Conservation (phyloP, 1,140 invertebrate genomes). For the Musca vetustissima region DNA sequence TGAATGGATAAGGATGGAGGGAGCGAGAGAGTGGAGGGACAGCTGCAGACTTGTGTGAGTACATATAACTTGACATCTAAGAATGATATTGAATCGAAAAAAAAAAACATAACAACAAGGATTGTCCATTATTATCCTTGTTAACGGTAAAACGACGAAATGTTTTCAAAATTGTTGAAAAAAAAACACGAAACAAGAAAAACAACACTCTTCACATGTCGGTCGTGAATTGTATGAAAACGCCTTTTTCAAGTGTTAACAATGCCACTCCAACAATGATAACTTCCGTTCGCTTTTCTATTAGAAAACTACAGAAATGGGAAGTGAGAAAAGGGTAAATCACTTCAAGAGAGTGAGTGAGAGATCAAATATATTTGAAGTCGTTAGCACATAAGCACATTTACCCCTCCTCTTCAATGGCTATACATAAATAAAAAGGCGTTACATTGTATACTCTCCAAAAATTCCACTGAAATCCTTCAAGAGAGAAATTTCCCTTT, state of each 20-base stretch:
- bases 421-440: background rate
- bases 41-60: too few relatives aligned
- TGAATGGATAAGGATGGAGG: too few relatives aligned
- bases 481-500: background rate
- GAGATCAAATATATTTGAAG: too few relatives aligned
- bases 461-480: slow-evolving; percentile 13
- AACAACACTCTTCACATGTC: background rate
- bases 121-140: slow-evolving; percentile 7
- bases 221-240: too few relatives aligned
- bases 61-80: too few relatives aligned
- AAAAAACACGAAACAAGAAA: slow-evolving; percentile 4
- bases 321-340: too few relatives aligned
- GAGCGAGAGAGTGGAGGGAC: too few relatives aligned
- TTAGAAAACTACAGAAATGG: background rate
- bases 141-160: background rate
- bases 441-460: background rate
- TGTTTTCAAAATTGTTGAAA: background rate
- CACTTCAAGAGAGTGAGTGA: too few relatives aligned
- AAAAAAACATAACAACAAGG: background rate
- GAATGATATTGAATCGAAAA: too few relatives aligned
- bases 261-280: background rate
- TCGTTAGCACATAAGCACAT: too few relatives aligned
- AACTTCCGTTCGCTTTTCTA: slow-evolving; percentile 8
- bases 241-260: background rate
- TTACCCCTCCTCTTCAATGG: too few relatives aligned